A percentile compares a stretch with the other conserved stretches of the same genome.
Evolutionary conservation across 2,888 invertebrate genomes (phyloP).

Genomic region (Amphiduros pacificus): DNA sequence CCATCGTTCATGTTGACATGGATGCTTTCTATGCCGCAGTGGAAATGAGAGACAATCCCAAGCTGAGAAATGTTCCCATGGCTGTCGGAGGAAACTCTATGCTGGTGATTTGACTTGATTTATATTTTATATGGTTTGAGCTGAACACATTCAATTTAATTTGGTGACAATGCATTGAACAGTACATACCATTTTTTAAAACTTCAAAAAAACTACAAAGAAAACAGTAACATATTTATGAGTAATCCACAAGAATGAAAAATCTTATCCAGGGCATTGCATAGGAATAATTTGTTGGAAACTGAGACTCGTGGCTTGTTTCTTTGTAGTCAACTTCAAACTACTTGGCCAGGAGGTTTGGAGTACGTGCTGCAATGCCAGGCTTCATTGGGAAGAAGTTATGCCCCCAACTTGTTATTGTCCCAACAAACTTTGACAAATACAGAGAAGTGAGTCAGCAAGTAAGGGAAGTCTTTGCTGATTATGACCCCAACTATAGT

Average conservation of each 20-base stretch:
- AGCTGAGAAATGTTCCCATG: constrained; percentile 63
- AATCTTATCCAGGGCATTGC: no score
- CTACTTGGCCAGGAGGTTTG: constrained; percentile 65
- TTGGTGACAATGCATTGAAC: no score
- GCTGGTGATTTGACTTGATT: constrained; percentile 65
- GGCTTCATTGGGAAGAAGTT: constrained; percentile 67
- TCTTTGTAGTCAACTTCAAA: constrained; percentile 65
- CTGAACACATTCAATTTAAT: no score
- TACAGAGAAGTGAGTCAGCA: constrained; percentile 61
- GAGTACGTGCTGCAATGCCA: constrained; percentile 69
- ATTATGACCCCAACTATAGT: constrained; percentile 64
- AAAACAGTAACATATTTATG: no score
- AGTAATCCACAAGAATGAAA: no score
- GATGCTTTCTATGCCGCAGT: constrained; percentile 69
- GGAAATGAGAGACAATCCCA: constrained; percentile 62
- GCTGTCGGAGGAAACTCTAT: constrained; percentile 66
- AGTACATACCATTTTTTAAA: no score
- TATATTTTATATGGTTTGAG: no score
- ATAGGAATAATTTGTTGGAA: no score
- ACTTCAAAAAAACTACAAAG: no score
- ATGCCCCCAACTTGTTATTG: constrained; percentile 65
- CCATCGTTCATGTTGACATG: constrained; percentile 68
- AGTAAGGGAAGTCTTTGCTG: constrained; percentile 58
- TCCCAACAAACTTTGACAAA: constrained; percentile 63
- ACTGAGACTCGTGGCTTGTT: no score